A percentile compares a stretch with the other conserved stretches of the same genome.
Evolutionary conservation across 2,797 vertebrate species (phyloP).

Genomic region (Paramormyrops hopkinsi): DNA sequence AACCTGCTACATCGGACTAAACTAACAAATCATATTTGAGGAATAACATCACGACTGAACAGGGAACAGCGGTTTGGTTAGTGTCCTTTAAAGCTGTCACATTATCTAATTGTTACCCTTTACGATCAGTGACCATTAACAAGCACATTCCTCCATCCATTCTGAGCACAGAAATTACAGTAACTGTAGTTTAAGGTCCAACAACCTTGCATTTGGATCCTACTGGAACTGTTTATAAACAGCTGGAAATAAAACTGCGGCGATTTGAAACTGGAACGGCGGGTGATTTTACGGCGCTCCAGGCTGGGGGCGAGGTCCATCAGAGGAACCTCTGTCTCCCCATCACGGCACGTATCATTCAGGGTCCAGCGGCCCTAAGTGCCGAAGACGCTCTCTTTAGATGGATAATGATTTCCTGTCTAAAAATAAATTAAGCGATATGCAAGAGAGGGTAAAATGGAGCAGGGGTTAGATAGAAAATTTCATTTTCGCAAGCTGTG

Average conservation of each 20-base stretch:
- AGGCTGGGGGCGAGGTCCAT: neutral
- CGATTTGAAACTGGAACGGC: neutral
- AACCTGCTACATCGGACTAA: neutral
- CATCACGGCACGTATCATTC: neutral
- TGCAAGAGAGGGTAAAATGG: slow-evolving; percentile 31
- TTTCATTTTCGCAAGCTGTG: neutral
- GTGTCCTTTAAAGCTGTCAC: neutral
- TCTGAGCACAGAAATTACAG: neutral
- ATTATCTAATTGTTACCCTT: neutral
- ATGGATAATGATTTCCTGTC: slow-evolving; percentile 59
- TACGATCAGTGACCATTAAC: neutral
- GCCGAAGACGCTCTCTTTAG: slow-evolving; percentile 56
- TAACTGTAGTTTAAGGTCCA: neutral
- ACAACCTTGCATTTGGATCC: neutral
- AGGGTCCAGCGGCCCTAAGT: slow-evolving; percentile 38
- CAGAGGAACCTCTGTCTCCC: neutral
- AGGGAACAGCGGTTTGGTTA: neutral
- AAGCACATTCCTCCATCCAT: neutral
- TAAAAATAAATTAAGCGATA: slow-evolving; percentile 56
- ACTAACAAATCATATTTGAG: neutral
- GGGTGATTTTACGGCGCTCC: neutral
- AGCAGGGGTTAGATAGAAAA: neutral
- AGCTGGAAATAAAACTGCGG: neutral
- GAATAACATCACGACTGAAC: neutral
- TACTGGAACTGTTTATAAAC: neutral